A percentile compares a stretch with the other conserved stretches of the same genome.
phyloP scores from a whole-genome alignment of 2,113 vertebrate genomes.

The Erythrocercus mccallii region DNA sequence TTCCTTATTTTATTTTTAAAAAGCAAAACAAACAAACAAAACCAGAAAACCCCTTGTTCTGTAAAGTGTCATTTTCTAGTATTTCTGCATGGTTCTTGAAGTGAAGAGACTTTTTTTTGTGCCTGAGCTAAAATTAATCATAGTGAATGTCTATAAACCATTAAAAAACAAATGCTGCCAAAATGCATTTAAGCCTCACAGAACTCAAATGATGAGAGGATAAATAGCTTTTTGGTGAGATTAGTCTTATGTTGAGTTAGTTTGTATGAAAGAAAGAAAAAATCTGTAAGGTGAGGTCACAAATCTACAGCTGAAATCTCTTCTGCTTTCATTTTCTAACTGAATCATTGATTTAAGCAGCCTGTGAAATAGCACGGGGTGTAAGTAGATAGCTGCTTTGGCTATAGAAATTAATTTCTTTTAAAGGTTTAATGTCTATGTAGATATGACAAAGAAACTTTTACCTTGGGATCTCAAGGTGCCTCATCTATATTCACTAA shows the following conservation, averaged over 20 bases:
- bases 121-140: not conserved
- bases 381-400: not conserved
- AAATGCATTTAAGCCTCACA: not conserved
- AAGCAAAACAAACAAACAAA: not conserved
- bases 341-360: not conserved
- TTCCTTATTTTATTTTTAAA: not conserved
- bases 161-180: not conserved
- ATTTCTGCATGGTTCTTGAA: not conserved
- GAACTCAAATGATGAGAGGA: not conserved
- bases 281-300: not conserved
- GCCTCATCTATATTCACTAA: not conserved
- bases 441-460: not conserved
- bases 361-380: not conserved
- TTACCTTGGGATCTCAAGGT: not conserved
- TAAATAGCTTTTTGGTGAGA: not conserved
- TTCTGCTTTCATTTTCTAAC: not conserved
- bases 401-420: not conserved
- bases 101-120: not conserved
- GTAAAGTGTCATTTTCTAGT: not conserved
- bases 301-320: not conserved
- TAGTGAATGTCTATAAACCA: not conserved
- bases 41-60: fast-evolving
- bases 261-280: not conserved
- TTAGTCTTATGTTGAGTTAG: not conserved
- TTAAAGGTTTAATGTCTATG: not conserved